These are phyloP conservation scores for Periophthalmodon schlosseri DNA, from an alignment of 2,113 vertebrate species.

Conservation along the genomic window DNA sequence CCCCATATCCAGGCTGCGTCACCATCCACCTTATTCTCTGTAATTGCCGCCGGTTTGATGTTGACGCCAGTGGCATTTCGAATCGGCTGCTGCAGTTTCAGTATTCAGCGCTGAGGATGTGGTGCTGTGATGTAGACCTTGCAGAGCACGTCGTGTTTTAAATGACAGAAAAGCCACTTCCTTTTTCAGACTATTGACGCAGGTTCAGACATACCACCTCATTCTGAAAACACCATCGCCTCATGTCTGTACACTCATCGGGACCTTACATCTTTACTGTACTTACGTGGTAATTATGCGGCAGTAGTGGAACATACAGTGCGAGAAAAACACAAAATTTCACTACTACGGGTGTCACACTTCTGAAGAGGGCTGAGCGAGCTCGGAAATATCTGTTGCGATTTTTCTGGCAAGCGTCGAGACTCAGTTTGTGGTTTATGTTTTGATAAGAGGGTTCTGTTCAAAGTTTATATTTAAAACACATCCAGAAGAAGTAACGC, in stretches of 20 bases:
- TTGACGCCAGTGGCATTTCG: not conserved
- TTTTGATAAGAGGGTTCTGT: no score
- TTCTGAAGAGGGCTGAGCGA: no score
- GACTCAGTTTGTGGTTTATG: no score
- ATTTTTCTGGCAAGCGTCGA: no score
- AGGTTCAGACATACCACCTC: conserved; percentile 31
- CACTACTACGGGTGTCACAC: not conserved
- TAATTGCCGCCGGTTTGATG: not conserved
- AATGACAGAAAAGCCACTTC: conserved; percentile 60
- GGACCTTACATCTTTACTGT: conserved; percentile 18
- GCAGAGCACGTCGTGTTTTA: conserved; percentile 9
- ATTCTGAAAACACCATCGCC: conserved; percentile 36
- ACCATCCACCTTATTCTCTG: conserved; percentile 42
- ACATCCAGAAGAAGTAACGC: no score
- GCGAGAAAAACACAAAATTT: not conserved
- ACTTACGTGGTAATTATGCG: conserved; percentile 29
- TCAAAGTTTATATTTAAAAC: no score
- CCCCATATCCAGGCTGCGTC: conserved; percentile 15
- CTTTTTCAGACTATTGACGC: conserved; percentile 52
- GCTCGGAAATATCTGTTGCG: no score
- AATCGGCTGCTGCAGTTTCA: not conserved
- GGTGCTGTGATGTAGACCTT: not conserved
- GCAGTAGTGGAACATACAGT: conserved; percentile 41
- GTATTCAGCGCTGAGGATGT: not conserved
- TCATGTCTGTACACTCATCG: conserved; percentile 13